Evolutionary conservation across 2,888 invertebrate species (phyloP).

Genomic region (Apamea monoglypha): DNA sequence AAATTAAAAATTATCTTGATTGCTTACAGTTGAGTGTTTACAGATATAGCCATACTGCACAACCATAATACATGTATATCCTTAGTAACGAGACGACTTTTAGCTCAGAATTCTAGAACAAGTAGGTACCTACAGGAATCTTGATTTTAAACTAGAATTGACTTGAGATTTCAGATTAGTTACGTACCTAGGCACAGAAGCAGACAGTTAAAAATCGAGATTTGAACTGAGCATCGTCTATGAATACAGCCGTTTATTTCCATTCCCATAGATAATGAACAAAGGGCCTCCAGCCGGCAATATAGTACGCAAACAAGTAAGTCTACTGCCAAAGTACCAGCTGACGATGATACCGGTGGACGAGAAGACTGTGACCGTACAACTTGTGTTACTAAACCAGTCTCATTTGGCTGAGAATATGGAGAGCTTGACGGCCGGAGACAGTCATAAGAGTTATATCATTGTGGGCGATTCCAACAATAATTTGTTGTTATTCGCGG

Average conservation of each 20-base stretch:
- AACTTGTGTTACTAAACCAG: slow-evolving; percentile 84
- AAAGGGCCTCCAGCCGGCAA: slow-evolving; percentile 94
- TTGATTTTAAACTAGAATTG: not conserved
- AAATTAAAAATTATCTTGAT: not conserved
- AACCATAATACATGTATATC: not conserved
- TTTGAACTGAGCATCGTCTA: not conserved
- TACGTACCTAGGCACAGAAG: not conserved
- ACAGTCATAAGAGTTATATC: slow-evolving; percentile 89
- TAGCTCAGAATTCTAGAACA: not conserved
- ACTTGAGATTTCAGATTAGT: not conserved
- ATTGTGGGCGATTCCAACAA: slow-evolving; percentile 92
- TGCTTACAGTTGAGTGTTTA: not conserved
- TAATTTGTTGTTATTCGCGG: slow-evolving; percentile 89
- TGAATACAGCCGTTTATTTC: not conserved
- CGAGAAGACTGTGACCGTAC: slow-evolving; percentile 77
- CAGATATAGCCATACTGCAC: not conserved
- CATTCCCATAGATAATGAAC: slow-evolving; percentile 91
- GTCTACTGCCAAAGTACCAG: slow-evolving; percentile 91
- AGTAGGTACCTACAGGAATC: not conserved
- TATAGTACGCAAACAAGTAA: slow-evolving; percentile 91
- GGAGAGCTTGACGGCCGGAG: slow-evolving; percentile 85
- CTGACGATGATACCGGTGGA: slow-evolving; percentile 82
- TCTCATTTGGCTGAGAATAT: slow-evolving; percentile 83
- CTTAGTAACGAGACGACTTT: not conserved
- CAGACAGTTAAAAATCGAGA: not conserved